Conservation (phyloP, 2,113 vertebrate species). For the Benitochromis conjunctus region DNA sequence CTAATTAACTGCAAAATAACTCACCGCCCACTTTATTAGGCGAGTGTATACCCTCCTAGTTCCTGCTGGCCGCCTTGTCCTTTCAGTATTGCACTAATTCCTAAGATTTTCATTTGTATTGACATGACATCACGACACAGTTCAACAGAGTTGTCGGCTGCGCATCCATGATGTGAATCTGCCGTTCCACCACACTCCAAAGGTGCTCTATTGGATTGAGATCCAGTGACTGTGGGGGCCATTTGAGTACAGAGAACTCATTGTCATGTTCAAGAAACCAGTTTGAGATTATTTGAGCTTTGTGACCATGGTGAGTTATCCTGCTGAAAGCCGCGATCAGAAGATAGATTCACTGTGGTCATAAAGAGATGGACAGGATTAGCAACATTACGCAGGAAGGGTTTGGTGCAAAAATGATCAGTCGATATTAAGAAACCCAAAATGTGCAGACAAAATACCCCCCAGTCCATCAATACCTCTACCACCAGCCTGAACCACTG, state of each 20-base stretch:
- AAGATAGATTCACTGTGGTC: background rate
- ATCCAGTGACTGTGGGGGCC: background rate
- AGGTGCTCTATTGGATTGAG: background rate
- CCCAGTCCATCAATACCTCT: background rate
- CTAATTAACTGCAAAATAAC: background rate
- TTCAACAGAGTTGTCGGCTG: background rate
- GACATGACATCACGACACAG: background rate
- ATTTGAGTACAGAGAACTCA: background rate
- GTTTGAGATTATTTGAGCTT: background rate
- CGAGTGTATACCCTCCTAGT: background rate
- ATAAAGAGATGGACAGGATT: background rate
- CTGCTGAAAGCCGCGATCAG: background rate
- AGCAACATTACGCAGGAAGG: background rate
- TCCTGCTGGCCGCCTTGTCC: background rate
- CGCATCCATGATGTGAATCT: background rate
- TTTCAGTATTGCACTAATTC: background rate
- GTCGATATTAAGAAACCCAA: background rate
- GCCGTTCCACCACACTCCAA: background rate
- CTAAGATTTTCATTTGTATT: background rate
- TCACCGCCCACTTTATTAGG: background rate
- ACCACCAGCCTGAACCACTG: background rate
- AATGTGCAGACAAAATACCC: background rate
- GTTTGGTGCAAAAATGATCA: background rate
- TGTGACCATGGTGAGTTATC: background rate
- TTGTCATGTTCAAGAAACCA: background rate